Conservation (phyloP, 2,113 vertebrate genomes). For the Notiomystis cincta region DNA sequence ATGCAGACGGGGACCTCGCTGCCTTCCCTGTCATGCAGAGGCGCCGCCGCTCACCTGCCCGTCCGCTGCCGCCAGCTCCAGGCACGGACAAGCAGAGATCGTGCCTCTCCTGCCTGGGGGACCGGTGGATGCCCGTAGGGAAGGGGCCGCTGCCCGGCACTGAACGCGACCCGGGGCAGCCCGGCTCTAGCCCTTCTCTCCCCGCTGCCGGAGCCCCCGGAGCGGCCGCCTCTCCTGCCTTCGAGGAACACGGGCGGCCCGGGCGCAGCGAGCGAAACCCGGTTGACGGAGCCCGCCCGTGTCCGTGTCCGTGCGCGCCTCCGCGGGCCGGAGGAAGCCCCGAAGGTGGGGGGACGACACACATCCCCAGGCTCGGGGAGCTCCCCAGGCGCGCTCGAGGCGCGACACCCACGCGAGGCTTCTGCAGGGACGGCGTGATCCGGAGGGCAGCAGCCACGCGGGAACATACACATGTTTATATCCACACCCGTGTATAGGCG, state of each 20-base stretch:
- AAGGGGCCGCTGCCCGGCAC: conserved; percentile 29
- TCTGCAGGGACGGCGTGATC: background rate
- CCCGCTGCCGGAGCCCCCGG: conserved; percentile 33
- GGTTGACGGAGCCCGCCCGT: background rate
- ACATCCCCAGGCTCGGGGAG: background rate
- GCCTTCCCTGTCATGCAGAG: background rate
- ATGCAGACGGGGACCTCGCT: background rate
- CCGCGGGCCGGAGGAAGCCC: background rate
- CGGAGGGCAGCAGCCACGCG: background rate
- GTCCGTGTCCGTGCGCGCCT: background rate
- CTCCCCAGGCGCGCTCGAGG: background rate
- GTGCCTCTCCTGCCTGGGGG: background rate
- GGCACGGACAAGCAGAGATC: background rate
- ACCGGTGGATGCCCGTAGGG: background rate
- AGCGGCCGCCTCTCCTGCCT: background rate
- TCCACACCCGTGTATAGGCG: background rate
- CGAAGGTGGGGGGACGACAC: background rate
- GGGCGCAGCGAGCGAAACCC: background rate
- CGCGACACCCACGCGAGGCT: background rate
- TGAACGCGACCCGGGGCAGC: conserved; percentile 28
- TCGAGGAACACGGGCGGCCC: background rate
- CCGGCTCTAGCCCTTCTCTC: conserved; percentile 26
- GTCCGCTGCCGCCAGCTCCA: background rate
- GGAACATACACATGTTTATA: background rate
- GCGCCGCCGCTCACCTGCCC: background rate